A percentile compares a stretch with the other conserved stretches of the same genome.
Conservation (phyloP, 1,140 invertebrate genomes). For the Euwallacea fornicatus region DNA sequence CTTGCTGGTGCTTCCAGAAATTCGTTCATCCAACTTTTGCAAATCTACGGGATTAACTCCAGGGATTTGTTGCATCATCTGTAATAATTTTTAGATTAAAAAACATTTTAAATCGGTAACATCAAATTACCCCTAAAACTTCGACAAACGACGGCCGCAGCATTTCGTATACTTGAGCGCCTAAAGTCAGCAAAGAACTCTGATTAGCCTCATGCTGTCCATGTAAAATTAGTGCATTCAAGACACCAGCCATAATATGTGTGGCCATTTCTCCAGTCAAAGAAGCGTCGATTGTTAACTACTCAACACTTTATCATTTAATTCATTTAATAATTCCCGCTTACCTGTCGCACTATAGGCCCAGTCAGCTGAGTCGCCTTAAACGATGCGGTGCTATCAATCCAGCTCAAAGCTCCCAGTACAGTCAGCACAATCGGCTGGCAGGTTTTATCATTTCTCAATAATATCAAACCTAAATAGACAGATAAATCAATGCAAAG, state of each 20-base stretch:
- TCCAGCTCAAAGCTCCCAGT: slow-evolving; percentile 77
- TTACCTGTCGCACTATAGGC: slow-evolving; percentile 49
- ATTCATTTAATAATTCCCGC: slow-evolving; percentile 5
- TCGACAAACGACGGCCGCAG: slow-evolving; percentile 74
- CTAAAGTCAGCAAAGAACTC: slow-evolving; percentile 67
- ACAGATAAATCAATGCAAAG: background rate
- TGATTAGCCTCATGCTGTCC: slow-evolving; percentile 86
- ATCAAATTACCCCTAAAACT: slow-evolving; percentile 59
- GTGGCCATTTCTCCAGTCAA: slow-evolving; percentile 66
- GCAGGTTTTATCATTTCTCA: slow-evolving; percentile 66
- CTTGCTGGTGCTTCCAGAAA: slow-evolving; percentile 67
- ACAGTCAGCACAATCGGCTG: slow-evolving; percentile 67
- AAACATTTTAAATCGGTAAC: background rate
- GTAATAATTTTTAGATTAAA: background rate
- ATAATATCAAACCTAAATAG: slow-evolving; percentile 55
- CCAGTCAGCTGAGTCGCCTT: slow-evolving; percentile 72
- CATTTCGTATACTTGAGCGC: slow-evolving; percentile 78
- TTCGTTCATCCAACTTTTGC: slow-evolving; percentile 82
- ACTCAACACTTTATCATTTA: slow-evolving; percentile 33
- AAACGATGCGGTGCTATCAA: slow-evolving; percentile 76
- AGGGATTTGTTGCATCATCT: slow-evolving; percentile 70
- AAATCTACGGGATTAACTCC: slow-evolving; percentile 75
- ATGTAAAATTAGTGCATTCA: slow-evolving; percentile 75
- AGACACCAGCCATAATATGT: slow-evolving; percentile 70
- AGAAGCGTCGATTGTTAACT: slow-evolving; percentile 60